A percentile compares a stretch with the other conserved stretches of the same genome.
phyloP scores from a whole-genome alignment of 2,113 vertebrate genomes.

The Petrocephalus zakoni region DNA sequence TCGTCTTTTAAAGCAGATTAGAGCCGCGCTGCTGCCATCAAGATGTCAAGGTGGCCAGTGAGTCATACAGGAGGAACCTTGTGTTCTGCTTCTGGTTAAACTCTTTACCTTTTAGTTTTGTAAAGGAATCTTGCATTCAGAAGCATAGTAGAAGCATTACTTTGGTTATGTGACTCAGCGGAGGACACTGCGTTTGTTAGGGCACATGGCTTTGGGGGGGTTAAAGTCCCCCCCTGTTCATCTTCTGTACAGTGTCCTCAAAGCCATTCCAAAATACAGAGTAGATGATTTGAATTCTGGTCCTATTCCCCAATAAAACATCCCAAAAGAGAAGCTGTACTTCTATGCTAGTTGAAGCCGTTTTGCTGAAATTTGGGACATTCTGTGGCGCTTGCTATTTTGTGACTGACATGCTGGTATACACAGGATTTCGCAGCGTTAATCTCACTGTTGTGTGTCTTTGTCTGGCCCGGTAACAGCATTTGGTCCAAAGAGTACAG shows the following conservation, averaged over 20 bases:
- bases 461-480: not conserved
- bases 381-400: not conserved
- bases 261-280: not conserved
- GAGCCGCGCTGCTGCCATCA: not conserved
- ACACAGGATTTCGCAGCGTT: not conserved
- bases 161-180: not conserved
- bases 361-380: not conserved
- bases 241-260: not conserved
- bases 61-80: not conserved
- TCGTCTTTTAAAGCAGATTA: conserved; percentile 9
- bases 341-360: not conserved
- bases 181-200: no score
- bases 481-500: not conserved
- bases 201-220: not conserved
- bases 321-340: not conserved
- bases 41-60: not conserved
- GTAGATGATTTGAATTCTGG: not conserved
- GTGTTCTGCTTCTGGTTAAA: not conserved
- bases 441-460: not conserved
- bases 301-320: not conserved
- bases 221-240: not conserved
- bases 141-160: not conserved
- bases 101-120: not conserved
- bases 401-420: not conserved
- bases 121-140: not conserved